Evolutionary conservation across 2,797 vertebrate species (phyloP).

Genomic region (Clarias platycephalus): DNA sequence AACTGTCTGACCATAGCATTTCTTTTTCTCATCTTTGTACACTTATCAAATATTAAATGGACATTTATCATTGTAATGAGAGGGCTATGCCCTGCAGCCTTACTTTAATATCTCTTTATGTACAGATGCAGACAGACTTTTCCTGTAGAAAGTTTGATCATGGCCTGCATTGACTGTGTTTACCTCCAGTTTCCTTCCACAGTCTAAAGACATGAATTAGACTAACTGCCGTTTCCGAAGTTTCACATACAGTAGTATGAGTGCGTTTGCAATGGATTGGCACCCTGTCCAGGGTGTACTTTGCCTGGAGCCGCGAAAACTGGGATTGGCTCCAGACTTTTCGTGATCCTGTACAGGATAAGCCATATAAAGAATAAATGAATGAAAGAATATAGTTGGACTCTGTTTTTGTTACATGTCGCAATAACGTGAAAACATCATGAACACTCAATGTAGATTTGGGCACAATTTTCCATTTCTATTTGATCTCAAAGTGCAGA

Average conservation of each 20-base stretch:
- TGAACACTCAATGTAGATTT: too few relatives aligned
- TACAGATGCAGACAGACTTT: neutral
- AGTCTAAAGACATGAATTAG: too few relatives aligned
- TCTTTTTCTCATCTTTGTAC: neutral
- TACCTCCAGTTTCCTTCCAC: too few relatives aligned
- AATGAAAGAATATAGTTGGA: neutral
- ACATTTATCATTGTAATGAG: neutral
- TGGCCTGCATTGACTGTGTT: neutral
- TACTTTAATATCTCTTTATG: neutral
- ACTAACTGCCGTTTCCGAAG: too few relatives aligned
- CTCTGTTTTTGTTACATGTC: neutral
- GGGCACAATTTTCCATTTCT: neutral
- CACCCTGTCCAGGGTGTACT: too few relatives aligned
- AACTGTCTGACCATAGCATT: conserved; percentile 1
- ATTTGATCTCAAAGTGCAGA: neutral
- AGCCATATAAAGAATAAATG: too few relatives aligned
- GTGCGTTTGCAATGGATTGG: too few relatives aligned
- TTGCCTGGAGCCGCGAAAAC: too few relatives aligned
- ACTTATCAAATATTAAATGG: neutral
- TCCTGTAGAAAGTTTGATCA: neutral
- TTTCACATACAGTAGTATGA: too few relatives aligned
- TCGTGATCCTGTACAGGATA: too few relatives aligned
- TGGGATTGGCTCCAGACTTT: too few relatives aligned
- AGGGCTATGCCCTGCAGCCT: neutral
- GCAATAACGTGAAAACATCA: neutral